Evolutionary conservation across 2,113 vertebrate genomes (phyloP), one percentile per base, ranked within the genome.

Genomic region (Rafetus swinhoei): DNA sequence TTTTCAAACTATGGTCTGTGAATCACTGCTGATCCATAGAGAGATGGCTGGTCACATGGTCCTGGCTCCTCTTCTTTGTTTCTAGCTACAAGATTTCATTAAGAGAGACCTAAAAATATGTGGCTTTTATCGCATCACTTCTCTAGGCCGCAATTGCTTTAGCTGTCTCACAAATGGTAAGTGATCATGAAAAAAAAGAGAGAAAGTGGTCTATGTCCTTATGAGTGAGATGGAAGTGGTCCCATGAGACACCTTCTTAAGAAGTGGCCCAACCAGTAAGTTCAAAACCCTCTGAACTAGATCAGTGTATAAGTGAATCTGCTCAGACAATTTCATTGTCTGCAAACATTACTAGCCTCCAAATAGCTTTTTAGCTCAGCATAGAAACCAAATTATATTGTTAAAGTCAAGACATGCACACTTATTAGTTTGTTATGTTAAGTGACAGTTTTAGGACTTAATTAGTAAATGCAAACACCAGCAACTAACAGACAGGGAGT

Each of bases 381-480:
- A 89, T 88, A 89, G 81, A 95, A 96, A 94, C 76, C 88, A 85
- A 94, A 81, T 72, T 84, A 92, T 83, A 82, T 90, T 94, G 91
- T 93, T 94, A 89, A 93, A 96, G 96, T 95, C 94, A 94, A 93
- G 88, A 96, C 96, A 95, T 93, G 94, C 65, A 69, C 62, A 19
- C 92, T 91, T 92, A 95, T 98, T 98, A 98, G 97, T 97, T 86
- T 79, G 93, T 97, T 97, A 96, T 95, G 89, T 93, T 93, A 93
- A 97, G 94, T 95, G 90, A 96, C 83, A 69, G 90, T 86, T 94
- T 94, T 76, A 95, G 95, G 94, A 93, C 93, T 96, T 93, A 13
- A 60, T 98, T 98, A 98, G 98, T 96, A 95, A 82, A 94, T 79
- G 90, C 77, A 93, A 93, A 94, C 0, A 27, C 87, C 94, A 97